Conservation (phyloP, 2,113 vertebrate species). For the Leptobrachium leishanense region DNA sequence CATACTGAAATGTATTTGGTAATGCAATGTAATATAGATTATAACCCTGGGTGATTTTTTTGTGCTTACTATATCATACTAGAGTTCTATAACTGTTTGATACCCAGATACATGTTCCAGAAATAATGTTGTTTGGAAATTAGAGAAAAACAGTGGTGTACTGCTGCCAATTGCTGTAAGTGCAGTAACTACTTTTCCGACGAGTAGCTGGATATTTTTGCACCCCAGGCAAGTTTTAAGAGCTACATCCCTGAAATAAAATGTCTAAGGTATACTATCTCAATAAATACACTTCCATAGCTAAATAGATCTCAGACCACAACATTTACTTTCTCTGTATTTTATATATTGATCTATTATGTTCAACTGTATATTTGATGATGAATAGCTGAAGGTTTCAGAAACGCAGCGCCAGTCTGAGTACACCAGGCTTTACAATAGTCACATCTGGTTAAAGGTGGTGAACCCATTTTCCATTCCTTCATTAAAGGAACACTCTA, state of each 20-base stretch:
- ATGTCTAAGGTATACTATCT: background rate
- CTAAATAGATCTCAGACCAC: background rate
- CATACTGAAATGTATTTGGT: background rate
- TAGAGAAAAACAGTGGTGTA: background rate
- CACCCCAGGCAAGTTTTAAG: background rate
- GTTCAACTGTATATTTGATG: background rate
- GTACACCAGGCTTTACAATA: background rate
- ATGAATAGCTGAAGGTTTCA: background rate
- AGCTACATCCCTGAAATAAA: background rate
- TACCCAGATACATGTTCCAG: background rate
- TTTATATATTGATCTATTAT: background rate
- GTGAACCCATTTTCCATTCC: no score
- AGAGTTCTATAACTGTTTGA: background rate
- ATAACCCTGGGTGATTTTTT: background rate
- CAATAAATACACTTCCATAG: background rate
- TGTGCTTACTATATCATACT: background rate
- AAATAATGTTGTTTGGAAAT: background rate
- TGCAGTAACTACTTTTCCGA: background rate
- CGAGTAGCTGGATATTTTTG: background rate
- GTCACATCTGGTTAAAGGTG: no score
- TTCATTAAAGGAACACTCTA: no score
- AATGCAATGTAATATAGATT: background rate
- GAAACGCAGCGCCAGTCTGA: background rate
- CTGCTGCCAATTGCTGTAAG: background rate
- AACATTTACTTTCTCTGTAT: background rate